Base-by-base conservation (phyloP, 1,140 invertebrate genomes). In the Nasonia vitripennis region DNA sequence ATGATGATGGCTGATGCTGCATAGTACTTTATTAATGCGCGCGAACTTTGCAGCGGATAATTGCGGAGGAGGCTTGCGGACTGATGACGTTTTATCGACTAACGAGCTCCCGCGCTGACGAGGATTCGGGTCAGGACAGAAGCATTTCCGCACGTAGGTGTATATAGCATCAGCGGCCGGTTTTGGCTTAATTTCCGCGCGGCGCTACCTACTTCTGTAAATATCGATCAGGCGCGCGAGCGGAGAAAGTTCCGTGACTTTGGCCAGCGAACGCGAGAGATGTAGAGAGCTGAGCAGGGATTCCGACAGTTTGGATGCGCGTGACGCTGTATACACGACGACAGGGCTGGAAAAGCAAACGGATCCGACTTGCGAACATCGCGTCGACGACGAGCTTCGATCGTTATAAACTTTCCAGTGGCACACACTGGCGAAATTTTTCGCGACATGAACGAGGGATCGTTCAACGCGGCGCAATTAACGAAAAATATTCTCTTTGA, bases 21-120 rank as follows among this genome's bases (percentile, higher is more conserved):
- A 20, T 62, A 20, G 27, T 55, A 12, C 27, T 68, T 79, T 81
- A 70, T 81, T 80, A 80, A 70, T 80, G 70, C 41, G 27, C 23
- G 41, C n/a, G 37, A 79, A 67, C 34, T 70, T 70, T 27, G 27
- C 27, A 27, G 55, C 10, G 2, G 10, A 55, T 70, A 80, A 80
- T 80, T 80, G 68, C 37, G 41, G 70, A 73, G 62, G 80, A 48
- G 71, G 71, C 7, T 0, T 27, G 23, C 70, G 23, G 7, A 41
- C 45, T 34, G 14, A 74, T 34, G 14, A 81, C 17, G 17, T 27
- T 55, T 81, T n/a, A 74, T 55, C 23, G 68, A 74, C 62, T 81
- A 71, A 70, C 78, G 67, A 81, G 67, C 67, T 71, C 10, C 2
- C 12, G 70, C 12, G 70, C 27, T 14, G 17, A 12, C 37, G n/a